Conservation (phyloP, 2,797 vertebrate species). For the Gymnothorax javanicus region DNA sequence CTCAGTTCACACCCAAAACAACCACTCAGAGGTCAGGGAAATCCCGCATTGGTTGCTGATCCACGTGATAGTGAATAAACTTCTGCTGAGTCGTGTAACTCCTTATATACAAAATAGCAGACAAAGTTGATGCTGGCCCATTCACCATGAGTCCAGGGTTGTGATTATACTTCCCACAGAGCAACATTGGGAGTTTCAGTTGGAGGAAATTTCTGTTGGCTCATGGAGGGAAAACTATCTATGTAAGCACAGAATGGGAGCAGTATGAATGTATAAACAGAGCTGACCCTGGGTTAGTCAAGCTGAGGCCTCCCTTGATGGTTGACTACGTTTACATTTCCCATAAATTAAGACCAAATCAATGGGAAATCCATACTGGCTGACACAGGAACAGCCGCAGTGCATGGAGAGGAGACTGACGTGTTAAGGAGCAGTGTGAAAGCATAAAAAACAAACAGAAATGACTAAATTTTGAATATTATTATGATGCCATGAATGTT, state of each 20-base stretch:
- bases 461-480: not conserved
- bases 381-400: not conserved
- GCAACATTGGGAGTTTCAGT: not conserved
- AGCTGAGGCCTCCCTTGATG: not conserved
- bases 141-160: not conserved
- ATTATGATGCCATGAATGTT: not conserved
- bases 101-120: not conserved
- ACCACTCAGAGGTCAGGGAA: conserved; percentile 21
- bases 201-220: not conserved
- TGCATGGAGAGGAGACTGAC: not conserved
- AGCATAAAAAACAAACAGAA: not conserved
- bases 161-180: too few species aligned
- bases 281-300: not conserved
- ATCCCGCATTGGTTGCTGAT: not conserved
- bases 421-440: not conserved
- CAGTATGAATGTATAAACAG: not conserved
- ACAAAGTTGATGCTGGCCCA: not conserved
- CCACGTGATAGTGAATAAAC: not conserved
- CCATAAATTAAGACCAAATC: not conserved
- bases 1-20: not conserved
- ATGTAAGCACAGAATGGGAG: not conserved
- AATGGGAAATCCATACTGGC: not conserved
- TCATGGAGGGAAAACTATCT: not conserved
- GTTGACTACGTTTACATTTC: conserved; percentile 1
- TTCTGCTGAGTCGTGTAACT: not conserved